phyloP scores from a whole-genome alignment of 2,888 invertebrate species.

The Epinotia brunnichana region DNA sequence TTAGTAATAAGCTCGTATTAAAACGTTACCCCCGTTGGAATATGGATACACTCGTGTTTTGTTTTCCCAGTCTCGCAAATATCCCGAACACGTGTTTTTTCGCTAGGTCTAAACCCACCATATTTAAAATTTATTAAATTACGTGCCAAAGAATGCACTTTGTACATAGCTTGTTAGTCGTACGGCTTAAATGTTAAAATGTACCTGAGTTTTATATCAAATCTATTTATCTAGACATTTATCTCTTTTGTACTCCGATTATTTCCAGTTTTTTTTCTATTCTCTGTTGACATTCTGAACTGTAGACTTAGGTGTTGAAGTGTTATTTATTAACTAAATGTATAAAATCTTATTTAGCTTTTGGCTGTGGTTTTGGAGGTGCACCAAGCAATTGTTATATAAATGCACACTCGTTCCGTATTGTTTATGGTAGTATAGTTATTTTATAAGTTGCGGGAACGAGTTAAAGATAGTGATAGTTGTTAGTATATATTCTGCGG shows the following conservation, averaged over 20 bases:
- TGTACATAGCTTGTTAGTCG: constrained; percentile 38
- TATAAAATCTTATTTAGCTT: constrained; percentile 44
- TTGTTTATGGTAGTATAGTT: constrained; percentile 27
- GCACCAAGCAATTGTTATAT: constrained; percentile 53
- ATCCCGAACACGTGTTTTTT: not conserved
- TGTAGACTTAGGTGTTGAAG: constrained; percentile 40
- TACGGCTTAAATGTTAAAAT: constrained; percentile 40
- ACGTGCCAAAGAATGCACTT: constrained; percentile 60
- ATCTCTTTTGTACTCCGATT: constrained; percentile 36
- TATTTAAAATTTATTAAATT: constrained; percentile 44
- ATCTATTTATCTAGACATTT: constrained; percentile 41
- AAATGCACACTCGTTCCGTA: constrained; percentile 46
- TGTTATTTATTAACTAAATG: constrained; percentile 31
- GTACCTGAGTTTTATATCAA: constrained; percentile 45
- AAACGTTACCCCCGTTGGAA: too few relatives aligned
- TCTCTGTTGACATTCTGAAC: constrained; percentile 34
- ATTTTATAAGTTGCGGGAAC: not conserved
- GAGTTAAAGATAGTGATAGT: not conserved
- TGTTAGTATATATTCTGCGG: not conserved
- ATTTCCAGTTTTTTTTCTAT: constrained; percentile 38
- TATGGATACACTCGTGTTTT: too few relatives aligned
- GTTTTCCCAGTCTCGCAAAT: too few relatives aligned
- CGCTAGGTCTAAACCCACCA: not conserved
- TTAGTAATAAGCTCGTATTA: too few relatives aligned
- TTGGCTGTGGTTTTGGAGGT: constrained; percentile 49